Base-by-base conservation (phyloP, 2,113 vertebrate genomes). In the Rhegmatorhina hoffmannsi region DNA sequence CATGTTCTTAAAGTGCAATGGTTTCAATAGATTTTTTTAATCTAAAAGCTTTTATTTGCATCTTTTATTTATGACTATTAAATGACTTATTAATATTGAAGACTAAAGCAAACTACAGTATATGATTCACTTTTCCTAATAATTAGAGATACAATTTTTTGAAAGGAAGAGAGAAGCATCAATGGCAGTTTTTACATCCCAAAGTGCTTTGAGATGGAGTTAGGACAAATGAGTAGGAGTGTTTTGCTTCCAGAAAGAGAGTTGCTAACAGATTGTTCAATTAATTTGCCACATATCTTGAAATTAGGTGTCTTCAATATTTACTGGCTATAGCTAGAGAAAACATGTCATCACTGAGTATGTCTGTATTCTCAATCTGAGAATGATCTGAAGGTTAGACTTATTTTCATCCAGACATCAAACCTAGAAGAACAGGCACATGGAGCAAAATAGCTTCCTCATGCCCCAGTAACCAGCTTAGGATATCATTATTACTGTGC, bases 41-140 rank as follows among this genome's bases (percentile, higher is more conserved):
- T 53, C 47, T 52, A 73, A 92, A 92, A 94, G 52, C 38, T 92
- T 90, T 93, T 95, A 85, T 93, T 79, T 87, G 4, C 10, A 94
- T 92, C 43, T 85, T 79, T 95, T 95, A 86, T 95, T 96, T 95
- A 79, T 95, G 56, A 49, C 46, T 73, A 47, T 73, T 91, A 92
- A 93, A 76, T 68, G 17, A 73, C 59, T 87, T 76, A 47, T 46
- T 92, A 69, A 73, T 84, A 87, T 40, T 82, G 81, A 87, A 91
- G 50, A 77, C 56, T 89, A 92, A 89, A 79, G 75, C 17, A 94
- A 89, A 76, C 70, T 34, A 56, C 14, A 62, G 36, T 31, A 63
- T 76, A 72, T 64, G 11, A 17, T 87, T 92, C 60, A 87, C 17
- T 84, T 95, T 89, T 92, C 47, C 55, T 3, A 0, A 44, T 94